phyloP scores from a whole-genome alignment of 53 echinoderm and acorn worm species.

The Stichopus horrens region DNA sequence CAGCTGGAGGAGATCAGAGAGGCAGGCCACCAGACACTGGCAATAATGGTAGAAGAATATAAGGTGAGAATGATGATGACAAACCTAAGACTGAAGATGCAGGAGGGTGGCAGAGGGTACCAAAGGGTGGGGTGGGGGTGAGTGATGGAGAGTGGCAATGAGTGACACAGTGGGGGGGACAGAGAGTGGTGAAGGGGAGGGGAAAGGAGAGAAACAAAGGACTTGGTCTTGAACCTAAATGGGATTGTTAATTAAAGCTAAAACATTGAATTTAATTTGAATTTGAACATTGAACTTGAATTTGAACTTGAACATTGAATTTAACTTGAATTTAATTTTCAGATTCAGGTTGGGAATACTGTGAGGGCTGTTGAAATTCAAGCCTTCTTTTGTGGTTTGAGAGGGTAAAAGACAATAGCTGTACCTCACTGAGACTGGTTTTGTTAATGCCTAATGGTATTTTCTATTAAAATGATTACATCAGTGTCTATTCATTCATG shows the following conservation, averaged over 20 bases:
- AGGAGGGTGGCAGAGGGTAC: neutral
- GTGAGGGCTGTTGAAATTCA: too few relatives aligned
- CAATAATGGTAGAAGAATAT: constrained; percentile 93
- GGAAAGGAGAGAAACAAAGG: neutral
- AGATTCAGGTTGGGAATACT: too few relatives aligned
- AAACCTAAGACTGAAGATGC: neutral
- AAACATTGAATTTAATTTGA: too few relatives aligned
- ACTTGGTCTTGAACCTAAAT: neutral
- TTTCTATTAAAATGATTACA: too few relatives aligned
- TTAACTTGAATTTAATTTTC: too few relatives aligned
- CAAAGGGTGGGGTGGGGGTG: neutral
- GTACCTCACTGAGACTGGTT: too few relatives aligned
- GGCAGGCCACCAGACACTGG: constrained; percentile 89
- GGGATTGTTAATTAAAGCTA: neutral
- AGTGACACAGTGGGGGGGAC: neutral
- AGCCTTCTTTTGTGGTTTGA: too few relatives aligned
- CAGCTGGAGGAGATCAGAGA: constrained; percentile 83
- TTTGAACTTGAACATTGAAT: too few relatives aligned
- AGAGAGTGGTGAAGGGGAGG: neutral
- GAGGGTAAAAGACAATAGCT: too few relatives aligned
- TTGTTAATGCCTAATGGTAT: too few relatives aligned
- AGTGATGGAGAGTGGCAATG: neutral
- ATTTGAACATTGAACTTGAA: too few relatives aligned
- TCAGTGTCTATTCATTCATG: too few relatives aligned
- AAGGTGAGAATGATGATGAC: constrained; percentile 56